Percentiles rank a stretch among this genome's conserved stretches.
Evolutionary conservation across 1,140 invertebrate species (phyloP).

Genomic region (Battus philenor): DNA sequence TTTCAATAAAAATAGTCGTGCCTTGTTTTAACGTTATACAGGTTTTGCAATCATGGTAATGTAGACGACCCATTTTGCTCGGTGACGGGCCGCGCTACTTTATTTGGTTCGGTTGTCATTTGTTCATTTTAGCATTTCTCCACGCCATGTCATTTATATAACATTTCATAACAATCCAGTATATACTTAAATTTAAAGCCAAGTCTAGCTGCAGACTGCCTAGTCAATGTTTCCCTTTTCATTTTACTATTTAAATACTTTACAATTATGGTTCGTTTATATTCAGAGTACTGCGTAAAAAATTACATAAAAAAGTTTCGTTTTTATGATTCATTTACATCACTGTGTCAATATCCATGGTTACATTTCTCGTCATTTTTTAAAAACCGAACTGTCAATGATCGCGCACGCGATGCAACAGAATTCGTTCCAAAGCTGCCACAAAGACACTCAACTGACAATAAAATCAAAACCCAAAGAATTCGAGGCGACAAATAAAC

Average conservation of each 20-base stretch:
- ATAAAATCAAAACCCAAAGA: constrained; percentile 48
- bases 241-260: no score
- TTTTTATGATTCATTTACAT: no score
- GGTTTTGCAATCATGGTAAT: constrained; percentile 15
- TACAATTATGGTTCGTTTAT: no score
- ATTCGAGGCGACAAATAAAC: constrained; percentile 61
- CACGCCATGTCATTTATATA: constrained; percentile 7
- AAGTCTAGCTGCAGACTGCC: no score
- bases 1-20: constrained; percentile 10
- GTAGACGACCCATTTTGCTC: constrained; percentile 15
- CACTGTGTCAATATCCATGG: no score
- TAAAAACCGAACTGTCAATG: no score
- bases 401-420: constrained; percentile 56
- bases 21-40: constrained; percentile 13
- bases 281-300: no score
- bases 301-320: no score
- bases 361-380: no score
- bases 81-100: constrained; percentile 6
- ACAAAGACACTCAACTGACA: constrained; percentile 37
- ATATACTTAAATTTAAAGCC: no score
- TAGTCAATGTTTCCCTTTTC: no score
- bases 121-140: constrained; percentile 14
- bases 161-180: constrained; percentile 5
- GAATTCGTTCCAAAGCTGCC: constrained; percentile 56
- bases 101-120: constrained; percentile 17